phyloP scores from a whole-genome alignment of 2,888 invertebrate genomes.

The Laspeyria flexula region DNA sequence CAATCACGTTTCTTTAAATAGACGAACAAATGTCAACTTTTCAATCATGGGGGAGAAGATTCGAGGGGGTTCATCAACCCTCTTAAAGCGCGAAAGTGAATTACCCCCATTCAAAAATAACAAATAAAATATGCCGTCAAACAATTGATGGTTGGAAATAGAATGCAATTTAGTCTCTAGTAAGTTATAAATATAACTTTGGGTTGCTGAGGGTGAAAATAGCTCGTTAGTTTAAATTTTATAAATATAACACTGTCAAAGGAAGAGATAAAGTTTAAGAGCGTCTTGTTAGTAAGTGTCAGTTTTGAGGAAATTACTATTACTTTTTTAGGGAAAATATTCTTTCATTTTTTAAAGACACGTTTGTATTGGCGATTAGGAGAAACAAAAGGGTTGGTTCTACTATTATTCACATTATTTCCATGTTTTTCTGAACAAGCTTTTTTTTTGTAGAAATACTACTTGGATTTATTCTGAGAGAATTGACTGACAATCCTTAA shows the following conservation, averaged over 20 bases:
- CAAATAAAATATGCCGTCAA: conserved; percentile 48
- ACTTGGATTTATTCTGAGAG: too few relatives aligned
- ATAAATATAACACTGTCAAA: conserved; percentile 37
- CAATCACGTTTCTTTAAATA: conserved; percentile 37
- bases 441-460: too few relatives aligned
- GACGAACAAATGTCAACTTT: conserved; percentile 51
- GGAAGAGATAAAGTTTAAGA: conserved; percentile 20
- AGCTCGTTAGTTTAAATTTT: conserved; percentile 37
- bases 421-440: too few relatives aligned
- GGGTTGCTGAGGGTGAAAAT: conserved; percentile 49
- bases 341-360: too few relatives aligned
- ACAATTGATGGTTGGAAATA: conserved; percentile 59
- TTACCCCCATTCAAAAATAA: conserved; percentile 50
- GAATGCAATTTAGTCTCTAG: conserved; percentile 52
- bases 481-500: too few relatives aligned
- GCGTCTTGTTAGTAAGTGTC: conserved; percentile 29
- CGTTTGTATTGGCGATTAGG: too few relatives aligned
- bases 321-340: too few relatives aligned
- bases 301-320: conserved; percentile 15
- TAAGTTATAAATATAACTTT: conserved; percentile 54
- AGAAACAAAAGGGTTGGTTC: too few relatives aligned
- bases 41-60: conserved; percentile 44
- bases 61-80: conserved; percentile 42
- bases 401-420: too few relatives aligned
- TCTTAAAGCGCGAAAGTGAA: conserved; percentile 26